Conservation (phyloP, 1,140 invertebrate genomes). For the Apis cerana region DNA sequence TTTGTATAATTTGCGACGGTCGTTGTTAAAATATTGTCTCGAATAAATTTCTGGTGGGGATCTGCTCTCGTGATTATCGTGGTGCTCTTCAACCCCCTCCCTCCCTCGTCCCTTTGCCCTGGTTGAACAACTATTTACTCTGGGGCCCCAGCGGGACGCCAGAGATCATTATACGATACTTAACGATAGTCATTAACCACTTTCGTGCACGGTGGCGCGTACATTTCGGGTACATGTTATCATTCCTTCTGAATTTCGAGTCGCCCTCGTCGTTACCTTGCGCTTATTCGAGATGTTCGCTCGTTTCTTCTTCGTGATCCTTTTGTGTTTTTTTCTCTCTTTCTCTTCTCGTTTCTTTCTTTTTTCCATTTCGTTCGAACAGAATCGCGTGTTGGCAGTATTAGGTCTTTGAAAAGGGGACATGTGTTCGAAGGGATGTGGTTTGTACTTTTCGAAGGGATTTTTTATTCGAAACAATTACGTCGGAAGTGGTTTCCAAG, state of each 20-base stretch:
- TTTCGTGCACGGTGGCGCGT: constrained; percentile 43
- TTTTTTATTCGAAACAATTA: constrained; percentile 17
- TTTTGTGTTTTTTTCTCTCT: too few species aligned
- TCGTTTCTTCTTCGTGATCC: too few species aligned
- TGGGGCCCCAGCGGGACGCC: constrained; percentile 27
- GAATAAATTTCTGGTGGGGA: constrained; percentile 31
- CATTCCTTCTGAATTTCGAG: background rate
- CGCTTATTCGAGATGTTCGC: background rate
- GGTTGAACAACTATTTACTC: constrained; percentile 29
- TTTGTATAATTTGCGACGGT: constrained; percentile 25
- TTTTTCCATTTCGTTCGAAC: background rate
- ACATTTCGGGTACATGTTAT: constrained; percentile 31
- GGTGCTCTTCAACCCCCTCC: too few species aligned
- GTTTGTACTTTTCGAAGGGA: background rate
- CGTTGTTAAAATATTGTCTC: constrained; percentile 20
- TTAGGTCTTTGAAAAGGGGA: background rate
- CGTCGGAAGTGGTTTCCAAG: background rate
- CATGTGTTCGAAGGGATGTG: background rate
- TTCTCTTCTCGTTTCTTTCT: background rate
- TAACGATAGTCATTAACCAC: constrained; percentile 49
- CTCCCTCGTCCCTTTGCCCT: too few species aligned
- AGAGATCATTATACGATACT: constrained; percentile 38
- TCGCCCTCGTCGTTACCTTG: constrained; percentile 7
- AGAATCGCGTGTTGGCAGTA: constrained; percentile 34
- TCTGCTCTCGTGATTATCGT: constrained; percentile 27